Evolutionary conservation across 23 tunicate species (phyloP).

Genomic region (Clavelina lepadiformis): DNA sequence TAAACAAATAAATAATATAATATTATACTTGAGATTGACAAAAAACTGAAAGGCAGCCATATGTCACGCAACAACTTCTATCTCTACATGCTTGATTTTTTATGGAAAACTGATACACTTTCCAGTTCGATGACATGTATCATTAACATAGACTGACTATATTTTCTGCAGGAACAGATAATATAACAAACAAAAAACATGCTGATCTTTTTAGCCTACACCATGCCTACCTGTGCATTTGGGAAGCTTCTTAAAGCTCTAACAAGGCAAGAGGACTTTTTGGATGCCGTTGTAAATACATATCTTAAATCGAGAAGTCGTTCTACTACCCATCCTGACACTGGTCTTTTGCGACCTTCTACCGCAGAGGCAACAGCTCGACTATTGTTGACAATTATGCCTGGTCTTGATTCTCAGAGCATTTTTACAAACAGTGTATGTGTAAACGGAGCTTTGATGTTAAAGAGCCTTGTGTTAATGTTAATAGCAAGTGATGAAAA

Average conservation of each 20-base stretch:
- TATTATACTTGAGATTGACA: no score
- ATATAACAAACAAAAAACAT: background rate
- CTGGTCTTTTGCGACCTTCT: background rate
- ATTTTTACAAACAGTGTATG: conserved; percentile 48
- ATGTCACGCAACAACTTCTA: no score
- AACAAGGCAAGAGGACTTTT: conserved; percentile 36
- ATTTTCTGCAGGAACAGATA: no score
- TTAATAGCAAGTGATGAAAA: background rate
- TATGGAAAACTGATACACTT: no score
- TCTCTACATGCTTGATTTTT: no score
- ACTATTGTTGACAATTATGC: conserved; percentile 42
- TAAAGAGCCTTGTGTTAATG: no score
- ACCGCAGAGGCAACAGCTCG: conserved; percentile 51
- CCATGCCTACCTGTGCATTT: conserved; percentile 35
- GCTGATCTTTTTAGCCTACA: conserved; percentile 16
- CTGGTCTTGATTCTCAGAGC: conserved; percentile 55
- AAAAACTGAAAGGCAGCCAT: no score
- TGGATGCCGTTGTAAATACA: conserved; percentile 31
- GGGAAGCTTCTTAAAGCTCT: conserved; percentile 46
- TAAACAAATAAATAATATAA: no score
- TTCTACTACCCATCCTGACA: background rate
- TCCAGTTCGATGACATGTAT: no score
- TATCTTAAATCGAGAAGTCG: conserved; percentile 22
- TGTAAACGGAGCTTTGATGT: background rate
- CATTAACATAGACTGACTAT: no score